Conservation (phyloP, 2,888 invertebrate species). For the Gandaritis pyraliata region DNA sequence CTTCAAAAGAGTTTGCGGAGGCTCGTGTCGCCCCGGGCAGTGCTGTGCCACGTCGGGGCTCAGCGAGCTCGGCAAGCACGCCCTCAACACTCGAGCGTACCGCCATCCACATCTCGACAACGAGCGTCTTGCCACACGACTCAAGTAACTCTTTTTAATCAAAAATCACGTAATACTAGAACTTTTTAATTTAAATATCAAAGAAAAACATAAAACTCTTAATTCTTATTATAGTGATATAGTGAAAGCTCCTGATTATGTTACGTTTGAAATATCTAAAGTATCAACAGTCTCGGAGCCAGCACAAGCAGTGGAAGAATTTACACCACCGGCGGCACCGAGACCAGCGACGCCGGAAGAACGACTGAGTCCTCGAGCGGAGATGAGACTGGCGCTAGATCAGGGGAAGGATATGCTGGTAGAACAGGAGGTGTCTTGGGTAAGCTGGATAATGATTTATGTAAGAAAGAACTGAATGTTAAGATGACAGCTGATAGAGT, state of each 20-base stretch:
- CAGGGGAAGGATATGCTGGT: slow-evolving; percentile 82
- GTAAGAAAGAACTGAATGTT: no score
- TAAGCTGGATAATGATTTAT: slow-evolving; percentile 36
- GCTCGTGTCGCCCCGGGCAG: slow-evolving; percentile 68
- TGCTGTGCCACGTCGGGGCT: slow-evolving; percentile 73
- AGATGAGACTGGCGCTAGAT: slow-evolving; percentile 86
- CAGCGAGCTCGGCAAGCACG: slow-evolving; percentile 85
- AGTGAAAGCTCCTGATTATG: no score
- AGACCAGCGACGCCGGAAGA: slow-evolving; percentile 68
- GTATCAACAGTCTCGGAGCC: slow-evolving; percentile 66
- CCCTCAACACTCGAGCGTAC: slow-evolving; percentile 85
- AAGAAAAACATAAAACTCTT: no score
- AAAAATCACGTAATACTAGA: not conserved
- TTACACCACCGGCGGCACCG: slow-evolving; percentile 61
- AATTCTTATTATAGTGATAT: no score
- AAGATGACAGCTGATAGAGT: no score
- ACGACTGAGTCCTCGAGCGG: slow-evolving; percentile 86
- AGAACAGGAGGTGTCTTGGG: slow-evolving; percentile 79
- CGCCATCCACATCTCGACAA: slow-evolving; percentile 78
- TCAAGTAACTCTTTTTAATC: slow-evolving; percentile 45
- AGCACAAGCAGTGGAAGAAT: slow-evolving; percentile 67
- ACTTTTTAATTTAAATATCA: no score
- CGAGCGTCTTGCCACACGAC: slow-evolving; percentile 57
- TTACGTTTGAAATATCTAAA: not conserved
- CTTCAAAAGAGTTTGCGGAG: slow-evolving; percentile 80